Base-by-base conservation (phyloP, 2,797 vertebrate genomes). In the Lophotriccus pileatus region DNA sequence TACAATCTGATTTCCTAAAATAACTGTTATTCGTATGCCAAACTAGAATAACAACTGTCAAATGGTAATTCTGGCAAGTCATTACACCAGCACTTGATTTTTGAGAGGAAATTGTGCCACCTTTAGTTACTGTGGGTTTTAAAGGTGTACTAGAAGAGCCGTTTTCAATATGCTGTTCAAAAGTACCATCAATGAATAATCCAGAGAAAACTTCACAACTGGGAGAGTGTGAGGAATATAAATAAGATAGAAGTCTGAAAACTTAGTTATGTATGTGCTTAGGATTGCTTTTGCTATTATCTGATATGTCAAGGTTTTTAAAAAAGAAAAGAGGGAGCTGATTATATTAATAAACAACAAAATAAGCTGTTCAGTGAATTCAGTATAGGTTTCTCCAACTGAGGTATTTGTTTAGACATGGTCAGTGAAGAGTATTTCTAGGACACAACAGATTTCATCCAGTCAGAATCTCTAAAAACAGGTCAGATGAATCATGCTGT, bases 381-480 rank as follows among this genome's bases (percentile, higher is more conserved):
- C 49, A 27, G 28, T 62, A 15, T 20, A 87, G n/a, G n/a, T 46
- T 14, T 70, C 32, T 87, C 44, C n/a, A 74, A 1, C 39, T 30
- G 56, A 81, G 14, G 7, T 46, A 60, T 72, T 86, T 80, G 34
- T 70, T 81, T 84, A 68, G 49, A 36, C 20, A 34, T 72, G 32
- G 69, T 53, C 73, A 88, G 36, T 80, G 72, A 84, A 75, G 46
- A 87, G 14, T 72, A 68, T 91, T 95, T 88, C 88, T 87, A 84
- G 70, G 67, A 23, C 63, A 79, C 20, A 59, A 62, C 89, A 96
- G 84, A 92, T 82, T 89, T 95, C 67, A 79, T 82, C 66, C 59
- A 92, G 74, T 76, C 74, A 89, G 55, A 90, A 90, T 84, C 62
- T 81, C 89, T 82, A 82, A 82, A 90, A 95, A 90, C 81, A 90